Percentiles rank a stretch among this genome's conserved stretches.
phyloP scores from a whole-genome alignment of 64 coral and sea anemone genomes.

The Actinia equina region DNA sequence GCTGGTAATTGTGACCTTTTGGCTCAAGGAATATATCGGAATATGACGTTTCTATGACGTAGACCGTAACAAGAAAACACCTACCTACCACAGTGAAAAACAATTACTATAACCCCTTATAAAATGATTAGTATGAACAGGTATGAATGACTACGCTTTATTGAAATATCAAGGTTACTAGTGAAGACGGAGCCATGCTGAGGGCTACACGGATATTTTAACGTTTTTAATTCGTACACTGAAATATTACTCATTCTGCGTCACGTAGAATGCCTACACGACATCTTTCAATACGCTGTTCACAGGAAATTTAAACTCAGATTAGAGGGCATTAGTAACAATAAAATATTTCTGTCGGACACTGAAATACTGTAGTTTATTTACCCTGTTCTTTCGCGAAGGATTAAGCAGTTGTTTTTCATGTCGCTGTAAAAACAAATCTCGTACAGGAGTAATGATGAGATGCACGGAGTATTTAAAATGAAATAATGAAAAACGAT shows the following conservation, averaged over 20 bases:
- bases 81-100: background rate
- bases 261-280: background rate
- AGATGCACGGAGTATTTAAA: background rate
- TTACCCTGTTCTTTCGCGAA: background rate
- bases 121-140: background rate
- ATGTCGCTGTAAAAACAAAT: background rate
- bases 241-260: background rate
- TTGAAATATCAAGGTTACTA: background rate
- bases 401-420: conserved; percentile 1
- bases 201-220: background rate
- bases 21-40: background rate
- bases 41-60: conserved; percentile 7
- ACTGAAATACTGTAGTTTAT: background rate
- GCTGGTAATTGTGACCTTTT: background rate
- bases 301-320: background rate
- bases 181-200: background rate
- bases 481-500: no score
- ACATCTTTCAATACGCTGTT: background rate
- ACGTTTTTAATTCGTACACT: background rate
- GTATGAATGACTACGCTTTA: background rate
- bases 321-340: background rate
- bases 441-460: background rate
- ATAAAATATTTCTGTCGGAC: background rate
- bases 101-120: background rate
- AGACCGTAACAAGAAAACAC: background rate